These are phyloP conservation scores for Dipodomys stephensi DNA, from an alignment of 2,113 vertebrate species.

Conservation along the genomic window DNA sequence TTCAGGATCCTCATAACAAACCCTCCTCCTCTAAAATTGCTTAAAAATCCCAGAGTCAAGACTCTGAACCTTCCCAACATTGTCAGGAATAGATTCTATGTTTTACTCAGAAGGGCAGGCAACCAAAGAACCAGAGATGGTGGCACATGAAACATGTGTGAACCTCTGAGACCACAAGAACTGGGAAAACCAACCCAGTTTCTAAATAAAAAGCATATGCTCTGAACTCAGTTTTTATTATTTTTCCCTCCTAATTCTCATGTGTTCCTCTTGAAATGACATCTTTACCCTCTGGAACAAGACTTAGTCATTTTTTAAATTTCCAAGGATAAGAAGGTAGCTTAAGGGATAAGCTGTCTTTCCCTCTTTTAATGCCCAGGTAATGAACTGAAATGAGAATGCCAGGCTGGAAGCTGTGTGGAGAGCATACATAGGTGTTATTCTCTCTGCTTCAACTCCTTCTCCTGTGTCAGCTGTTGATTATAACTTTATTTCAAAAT, in stretches of 20 bases:
- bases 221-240: constrained; percentile 56
- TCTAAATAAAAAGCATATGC: not conserved
- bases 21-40: not conserved
- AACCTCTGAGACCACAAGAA: not conserved
- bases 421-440: constrained; percentile 39
- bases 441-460: constrained; percentile 20
- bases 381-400: constrained; percentile 73
- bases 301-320: constrained; percentile 73
- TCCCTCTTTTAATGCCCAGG: constrained; percentile 70
- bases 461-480: constrained; percentile 56
- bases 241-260: constrained; percentile 61
- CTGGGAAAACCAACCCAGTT: not conserved
- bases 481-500: constrained; percentile 69
- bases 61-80: not conserved
- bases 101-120: not conserved
- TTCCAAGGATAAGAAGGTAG: constrained; percentile 72
- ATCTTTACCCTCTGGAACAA: constrained; percentile 59
- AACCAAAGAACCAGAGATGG: accelerated
- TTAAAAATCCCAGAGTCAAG: not conserved
- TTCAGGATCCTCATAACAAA: not conserved
- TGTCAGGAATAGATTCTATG: not conserved
- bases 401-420: constrained; percentile 53
- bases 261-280: constrained; percentile 54
- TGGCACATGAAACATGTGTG: not conserved
- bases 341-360: constrained; percentile 67